Evolutionary conservation across 2,797 vertebrate species (phyloP), one percentile per base, ranked within the genome.

Genomic region (Acrossocheilus wenchowensis): DNA sequence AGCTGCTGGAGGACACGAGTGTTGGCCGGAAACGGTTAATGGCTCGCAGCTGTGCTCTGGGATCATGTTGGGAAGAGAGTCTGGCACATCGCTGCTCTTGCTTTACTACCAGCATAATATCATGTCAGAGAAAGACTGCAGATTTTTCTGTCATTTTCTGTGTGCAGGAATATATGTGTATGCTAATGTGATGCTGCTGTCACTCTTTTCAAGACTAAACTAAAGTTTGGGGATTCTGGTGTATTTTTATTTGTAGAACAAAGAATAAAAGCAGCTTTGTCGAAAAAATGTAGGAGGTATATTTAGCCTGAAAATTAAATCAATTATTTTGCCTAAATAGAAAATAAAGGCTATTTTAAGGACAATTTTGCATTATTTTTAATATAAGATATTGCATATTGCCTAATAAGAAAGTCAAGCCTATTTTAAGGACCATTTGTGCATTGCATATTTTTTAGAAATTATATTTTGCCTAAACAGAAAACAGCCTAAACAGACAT

Each of bases 1-100:
- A 84, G 72, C 85, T 83, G 69, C 54, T 86, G 86, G 75, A 73
- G 84, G 62, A 86, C 79, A 12, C 17, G 15, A 50, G 50, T 7
- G 17, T 52, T 6, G 21, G 68, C 57, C 75, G 79, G 83, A 83
- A 72, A 71, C 43, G 72, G 39, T 64, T 89, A 86, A 84, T 78
- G 62, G 52, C 52, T 78, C 82, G 41, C 74, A 85, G 41, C 79
- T 75, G 73, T 80, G 43, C 12, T 15, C 30, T 23, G 34, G 52
- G 15, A 78, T 78, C 21, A 78, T 78, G 50, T 0, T 41, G 50
- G 75, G 19, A 34, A 19, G 52, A 54, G 52, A 54, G 52, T 54
- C 52, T 54, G 52, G 19, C 52, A 54, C 52, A 54, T 54, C 50
- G 50, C 50, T 52, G 45, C 45, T 62, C 26, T 6, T 6, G 5